These are phyloP conservation scores for Pseudomyrmex sp. DNA, from an alignment of 1,140 invertebrate species.

Conservation along the genomic window DNA sequence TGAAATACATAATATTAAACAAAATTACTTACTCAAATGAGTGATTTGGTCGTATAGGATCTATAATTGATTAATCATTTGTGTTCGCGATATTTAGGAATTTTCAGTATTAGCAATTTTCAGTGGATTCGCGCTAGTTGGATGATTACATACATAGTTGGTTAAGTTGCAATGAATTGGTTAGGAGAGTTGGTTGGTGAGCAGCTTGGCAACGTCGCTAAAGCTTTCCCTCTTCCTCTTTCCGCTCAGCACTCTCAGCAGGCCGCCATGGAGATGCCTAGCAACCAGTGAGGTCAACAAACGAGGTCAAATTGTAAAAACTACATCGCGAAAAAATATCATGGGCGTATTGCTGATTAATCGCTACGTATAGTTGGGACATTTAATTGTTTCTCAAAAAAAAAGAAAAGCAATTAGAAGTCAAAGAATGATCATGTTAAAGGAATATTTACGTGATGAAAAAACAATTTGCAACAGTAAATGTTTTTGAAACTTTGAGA, in stretches of 20 bases:
- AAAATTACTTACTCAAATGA: not conserved
- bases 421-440: not conserved
- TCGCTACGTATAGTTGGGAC: not conserved
- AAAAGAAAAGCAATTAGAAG: not conserved
- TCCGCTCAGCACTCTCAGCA: not conserved
- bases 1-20: not conserved
- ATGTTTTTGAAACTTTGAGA: not conserved
- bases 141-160: not conserved
- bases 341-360: slow-evolving; percentile 2
- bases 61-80: slow-evolving; percentile 23
- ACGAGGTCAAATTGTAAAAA: slow-evolving; percentile 70
- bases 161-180: slow-evolving; percentile 28
- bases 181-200: slow-evolving; percentile 2
- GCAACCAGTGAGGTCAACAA: slow-evolving; percentile 75
- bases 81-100: not conserved
- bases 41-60: not conserved
- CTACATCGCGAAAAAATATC: slow-evolving; percentile 47
- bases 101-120: slow-evolving; percentile 6
- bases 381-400: not conserved
- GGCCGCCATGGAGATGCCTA: slow-evolving; percentile 49
- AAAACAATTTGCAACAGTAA: not conserved
- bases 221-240: slow-evolving; percentile 55
- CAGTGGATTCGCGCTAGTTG: slow-evolving; percentile 1
- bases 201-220: slow-evolving; percentile 68
- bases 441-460: not conserved